Evolutionary conservation across 2,888 invertebrate genomes (phyloP), one percentile per base, ranked within the genome.

Genomic region (Julus scandinavius): DNA sequence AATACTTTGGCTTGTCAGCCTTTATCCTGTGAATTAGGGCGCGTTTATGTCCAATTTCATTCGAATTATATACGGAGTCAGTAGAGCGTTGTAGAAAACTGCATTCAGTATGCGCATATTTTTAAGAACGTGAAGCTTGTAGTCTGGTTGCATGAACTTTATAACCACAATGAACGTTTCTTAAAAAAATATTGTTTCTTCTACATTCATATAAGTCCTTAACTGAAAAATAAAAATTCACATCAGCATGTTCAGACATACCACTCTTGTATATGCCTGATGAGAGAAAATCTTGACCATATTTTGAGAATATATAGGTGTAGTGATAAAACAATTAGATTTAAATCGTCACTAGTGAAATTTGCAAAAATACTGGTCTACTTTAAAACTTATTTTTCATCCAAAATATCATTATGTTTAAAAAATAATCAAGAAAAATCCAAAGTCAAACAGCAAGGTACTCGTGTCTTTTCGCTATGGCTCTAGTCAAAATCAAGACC

Each of bases 71-170:
- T 29, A n/a, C 63, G 13, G 63, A 63, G 13, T 20, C 20, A 63
- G 63, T 20, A 20, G 29, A 9, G 72, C 72, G 5, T 72, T 72
- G 17, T 72, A 72, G 72, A 29, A 72, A 72, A 72, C 72, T 29
- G 72, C 72, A 72, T 72, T 72, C 29, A n/a, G 72, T 72, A 72
- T 72, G 72, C 72, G 72, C 72, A 72, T 72, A 72, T 72, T 72
- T 72, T 72, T 20, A 49, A 49, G 49, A 49, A 49, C 72, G 20
- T 1, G 29, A 5, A 5, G 72, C n/a, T 11, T 29, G 72, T 72
- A 72, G 72, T 72, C 29, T 72, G 72, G 29, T 2, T 9, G 20
- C 20, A 29, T n/a, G 9, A 5, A 29, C 13, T 29, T 72, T 72
- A 72, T 6, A 20, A 9, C 9, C 72, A 29, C 58, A 58, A n/a